Evolutionary conservation across 2,888 invertebrate species (phyloP).

Genomic region (Chloroclysta siterata): DNA sequence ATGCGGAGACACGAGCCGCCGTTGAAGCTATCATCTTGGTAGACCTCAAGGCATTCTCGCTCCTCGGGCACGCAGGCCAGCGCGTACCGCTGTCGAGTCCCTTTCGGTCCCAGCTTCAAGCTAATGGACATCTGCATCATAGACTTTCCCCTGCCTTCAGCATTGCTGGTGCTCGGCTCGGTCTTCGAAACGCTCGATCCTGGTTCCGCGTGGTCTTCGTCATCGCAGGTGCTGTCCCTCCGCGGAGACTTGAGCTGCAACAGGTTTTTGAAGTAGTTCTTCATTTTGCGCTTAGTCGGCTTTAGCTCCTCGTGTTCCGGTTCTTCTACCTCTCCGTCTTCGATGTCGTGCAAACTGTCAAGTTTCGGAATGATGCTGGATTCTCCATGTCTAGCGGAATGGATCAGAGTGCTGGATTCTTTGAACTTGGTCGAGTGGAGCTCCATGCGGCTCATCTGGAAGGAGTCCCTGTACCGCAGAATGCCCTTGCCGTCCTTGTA

Average conservation of each 20-base stretch:
- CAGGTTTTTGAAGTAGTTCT: slow-evolving; percentile 41
- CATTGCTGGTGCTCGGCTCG: not conserved
- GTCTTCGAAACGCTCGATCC: not conserved
- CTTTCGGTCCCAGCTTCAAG: slow-evolving; percentile 47
- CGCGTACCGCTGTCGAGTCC: slow-evolving; percentile 44
- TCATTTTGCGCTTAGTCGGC: slow-evolving; percentile 43
- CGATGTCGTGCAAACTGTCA: slow-evolving; percentile 7
- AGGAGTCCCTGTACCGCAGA: slow-evolving; percentile 47
- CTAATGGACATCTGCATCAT: slow-evolving; percentile 53
- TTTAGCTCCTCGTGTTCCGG: slow-evolving; percentile 3
- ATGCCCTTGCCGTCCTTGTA: slow-evolving; percentile 51
- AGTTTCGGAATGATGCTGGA: not conserved
- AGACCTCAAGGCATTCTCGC: slow-evolving; percentile 62
- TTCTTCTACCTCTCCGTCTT: slow-evolving; percentile 8
- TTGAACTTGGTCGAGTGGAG: slow-evolving; percentile 23
- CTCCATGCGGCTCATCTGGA: slow-evolving; percentile 39
- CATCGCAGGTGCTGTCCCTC: slow-evolving; percentile 3
- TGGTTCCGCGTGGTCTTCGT: slow-evolving; percentile 1
- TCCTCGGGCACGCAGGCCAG: slow-evolving; percentile 58
- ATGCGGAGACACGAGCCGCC: slow-evolving; percentile 83
- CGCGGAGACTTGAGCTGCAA: slow-evolving; percentile 41
- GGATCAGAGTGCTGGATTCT: not conserved
- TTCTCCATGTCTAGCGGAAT: not conserved
- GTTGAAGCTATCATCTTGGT: slow-evolving; percentile 73
- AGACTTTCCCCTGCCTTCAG: slow-evolving; percentile 36